Evolutionary conservation across 30 jellyfish, hydroid and myxozoan species (phyloP), one percentile per base, ranked within the genome.

Genomic region (Hydractinia symbiolongicarpus): DNA sequence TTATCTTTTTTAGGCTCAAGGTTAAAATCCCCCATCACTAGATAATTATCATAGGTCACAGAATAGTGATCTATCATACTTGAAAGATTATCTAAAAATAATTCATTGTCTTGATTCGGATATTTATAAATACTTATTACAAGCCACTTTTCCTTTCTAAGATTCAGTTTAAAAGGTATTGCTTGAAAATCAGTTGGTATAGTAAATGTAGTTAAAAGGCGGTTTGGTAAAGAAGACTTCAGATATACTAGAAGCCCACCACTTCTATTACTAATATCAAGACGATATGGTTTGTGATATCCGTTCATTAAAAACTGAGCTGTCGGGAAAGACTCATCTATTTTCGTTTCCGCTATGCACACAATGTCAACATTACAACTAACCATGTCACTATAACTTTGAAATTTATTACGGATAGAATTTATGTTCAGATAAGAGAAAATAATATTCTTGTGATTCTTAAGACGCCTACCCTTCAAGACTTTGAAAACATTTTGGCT

Each of bases 11-110:
- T 15, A 66, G 83, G 71, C 61, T 78, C 86, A 62, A 61, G 51
- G 82, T 40, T 78, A 21, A 78, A 55, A 78, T 78, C 86, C 14
- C 86, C 86, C 58, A 78, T 78, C 61, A 16, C 61, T 62, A 78
- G 9, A 9, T 55, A 30, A 55, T 61, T 78, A 56, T 78, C 82
- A 73, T 73, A 73, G 10, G 73, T 19, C 51, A 15, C 15, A 54
- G 78, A 51, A 78, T 17, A 58, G 80, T 9, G 61, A 61, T 55
- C 82, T 55, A 69, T 78, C 86, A 52, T 60, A 16, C 77, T 78
- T 55, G 80, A 62, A 52, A 77, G 66, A 6, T 78, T 72, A 52
- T 55, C 20, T 55, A 55, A 55, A 52, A 58, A 21, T 62, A 62
- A 55, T 55, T 49, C 62, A 55, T 62, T 78, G 82, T 50, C 77